Percentiles rank a stretch among this genome's conserved stretches.
phyloP scores from a whole-genome alignment of 1,140 invertebrate species.

The Heliconius melpomene region DNA sequence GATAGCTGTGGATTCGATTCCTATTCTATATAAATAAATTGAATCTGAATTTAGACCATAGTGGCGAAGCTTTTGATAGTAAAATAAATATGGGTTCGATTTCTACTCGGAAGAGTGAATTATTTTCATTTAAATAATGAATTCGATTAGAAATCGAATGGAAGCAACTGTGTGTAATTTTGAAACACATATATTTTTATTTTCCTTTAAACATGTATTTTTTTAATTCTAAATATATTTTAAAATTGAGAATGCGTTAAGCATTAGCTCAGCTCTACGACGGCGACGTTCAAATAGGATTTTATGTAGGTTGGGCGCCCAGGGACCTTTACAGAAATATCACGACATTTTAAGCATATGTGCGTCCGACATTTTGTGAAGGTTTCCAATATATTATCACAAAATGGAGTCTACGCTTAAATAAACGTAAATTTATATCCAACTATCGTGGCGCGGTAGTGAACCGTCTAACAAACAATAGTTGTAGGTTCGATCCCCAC shows the following conservation, averaged over 20 bases:
- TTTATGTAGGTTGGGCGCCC: slow-evolving; percentile 36
- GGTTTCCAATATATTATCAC: slow-evolving; percentile 37
- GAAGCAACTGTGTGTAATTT: too few relatives aligned
- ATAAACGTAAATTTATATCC: background rate
- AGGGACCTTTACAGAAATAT: slow-evolving; percentile 45
- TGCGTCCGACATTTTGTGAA: slow-evolving; percentile 51
- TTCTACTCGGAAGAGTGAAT: too few relatives aligned
- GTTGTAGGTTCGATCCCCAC: too few relatives aligned
- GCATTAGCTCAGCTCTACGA: slow-evolving; percentile 13
- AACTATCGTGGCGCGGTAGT: background rate
- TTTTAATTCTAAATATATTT: slow-evolving; percentile 21
- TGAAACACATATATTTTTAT: background rate
- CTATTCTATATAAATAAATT: too few relatives aligned
- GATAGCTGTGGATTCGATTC: background rate
- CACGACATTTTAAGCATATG: slow-evolving; percentile 48
- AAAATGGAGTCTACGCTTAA: slow-evolving; percentile 16
- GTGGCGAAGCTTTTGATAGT: too few relatives aligned
- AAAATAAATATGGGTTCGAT: too few relatives aligned
- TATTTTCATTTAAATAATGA: too few relatives aligned
- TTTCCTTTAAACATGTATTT: background rate
- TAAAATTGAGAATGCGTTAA: slow-evolving; percentile 12
- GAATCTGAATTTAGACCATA: too few relatives aligned
- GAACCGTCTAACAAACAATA: too few relatives aligned
- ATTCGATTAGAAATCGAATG: too few relatives aligned
- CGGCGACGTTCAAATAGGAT: slow-evolving; percentile 8